Percentiles rank a stretch among this genome's conserved stretches.
Conservation (phyloP, 2,888 invertebrate species). For the Cheiracanthium punctorium region DNA sequence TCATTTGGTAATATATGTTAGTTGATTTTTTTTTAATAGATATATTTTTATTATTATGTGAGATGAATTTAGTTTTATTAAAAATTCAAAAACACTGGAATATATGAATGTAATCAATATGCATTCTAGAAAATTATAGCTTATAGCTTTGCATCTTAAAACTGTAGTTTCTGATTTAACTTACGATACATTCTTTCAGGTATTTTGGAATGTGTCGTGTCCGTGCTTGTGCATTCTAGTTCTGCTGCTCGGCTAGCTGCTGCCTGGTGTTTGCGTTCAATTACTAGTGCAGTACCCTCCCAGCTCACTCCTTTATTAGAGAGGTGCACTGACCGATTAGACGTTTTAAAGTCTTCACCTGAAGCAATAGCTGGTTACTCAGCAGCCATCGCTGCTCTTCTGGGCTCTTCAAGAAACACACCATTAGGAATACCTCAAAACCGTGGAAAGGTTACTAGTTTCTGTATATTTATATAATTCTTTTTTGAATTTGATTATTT, state of each 20-base stretch:
- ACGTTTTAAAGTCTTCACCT: constrained; percentile 89
- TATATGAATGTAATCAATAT: too few relatives aligned
- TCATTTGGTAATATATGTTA: too few relatives aligned
- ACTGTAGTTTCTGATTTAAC: too few relatives aligned
- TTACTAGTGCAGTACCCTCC: constrained; percentile 94
- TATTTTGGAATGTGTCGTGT: constrained; percentile 85
- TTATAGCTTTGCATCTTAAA: too few relatives aligned
- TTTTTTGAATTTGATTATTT: too few relatives aligned
- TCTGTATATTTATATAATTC: too few relatives aligned
- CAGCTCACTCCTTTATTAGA: constrained; percentile 95
- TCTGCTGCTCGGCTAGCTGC: constrained; percentile 94
- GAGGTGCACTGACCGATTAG: constrained; percentile 89
- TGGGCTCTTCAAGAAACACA: constrained; percentile 92
- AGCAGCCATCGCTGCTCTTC: constrained; percentile 92
- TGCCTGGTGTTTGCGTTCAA: constrained; percentile 94
- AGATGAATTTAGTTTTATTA: too few relatives aligned
- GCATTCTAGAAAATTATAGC: too few relatives aligned
- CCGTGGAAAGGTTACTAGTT: constrained; percentile 92
- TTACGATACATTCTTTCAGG: constrained; percentile 79
- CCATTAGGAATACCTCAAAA: constrained; percentile 96
- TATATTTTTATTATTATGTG: too few relatives aligned
- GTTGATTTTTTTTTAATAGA: too few relatives aligned
- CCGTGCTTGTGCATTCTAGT: constrained; percentile 94
- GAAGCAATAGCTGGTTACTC: constrained; percentile 86
- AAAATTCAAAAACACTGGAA: too few relatives aligned